Evolutionary conservation across 2,888 invertebrate species (phyloP).

Genomic region (Geophilus truncorum): DNA sequence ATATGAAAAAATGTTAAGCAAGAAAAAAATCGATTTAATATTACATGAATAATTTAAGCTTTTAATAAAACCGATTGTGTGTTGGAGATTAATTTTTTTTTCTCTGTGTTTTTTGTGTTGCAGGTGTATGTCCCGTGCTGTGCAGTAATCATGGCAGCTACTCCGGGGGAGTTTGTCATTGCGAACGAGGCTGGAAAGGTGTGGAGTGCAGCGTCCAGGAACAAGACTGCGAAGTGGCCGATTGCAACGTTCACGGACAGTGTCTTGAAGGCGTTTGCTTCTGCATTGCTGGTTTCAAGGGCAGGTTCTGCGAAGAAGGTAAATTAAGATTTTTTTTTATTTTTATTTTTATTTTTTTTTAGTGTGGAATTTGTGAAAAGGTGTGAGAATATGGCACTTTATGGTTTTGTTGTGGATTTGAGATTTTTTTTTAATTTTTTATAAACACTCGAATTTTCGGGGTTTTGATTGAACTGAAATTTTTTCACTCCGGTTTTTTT

Average conservation of each 20-base stretch:
- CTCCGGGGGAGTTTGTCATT: conserved; percentile 92
- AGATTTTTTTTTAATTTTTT: no score
- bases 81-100: not conserved
- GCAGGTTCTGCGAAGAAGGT: conserved; percentile 88
- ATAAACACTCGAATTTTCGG: no score
- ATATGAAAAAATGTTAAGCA: not conserved
- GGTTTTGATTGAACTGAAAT: no score
- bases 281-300: conserved; percentile 90
- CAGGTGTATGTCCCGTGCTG: conserved; percentile 90
- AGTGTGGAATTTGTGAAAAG: not conserved
- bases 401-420: no score
- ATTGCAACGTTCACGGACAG: conserved; percentile 93
- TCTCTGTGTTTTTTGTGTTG: not conserved
- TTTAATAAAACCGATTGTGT: not conserved
- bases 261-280: conserved; percentile 93
- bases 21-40: not conserved
- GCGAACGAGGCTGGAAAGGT: conserved; percentile 97
- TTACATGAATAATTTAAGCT: not conserved
- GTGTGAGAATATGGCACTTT: no score
- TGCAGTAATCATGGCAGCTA: conserved; percentile 97
- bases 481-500: no score
- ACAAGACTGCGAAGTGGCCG: conserved; percentile 90
- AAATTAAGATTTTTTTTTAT: conserved; percentile 41
- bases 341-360: not conserved
- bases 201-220: conserved; percentile 91